These are phyloP conservation scores for Bucco capensis DNA, from an alignment of 2,113 vertebrate species.

Conservation along the genomic window DNA sequence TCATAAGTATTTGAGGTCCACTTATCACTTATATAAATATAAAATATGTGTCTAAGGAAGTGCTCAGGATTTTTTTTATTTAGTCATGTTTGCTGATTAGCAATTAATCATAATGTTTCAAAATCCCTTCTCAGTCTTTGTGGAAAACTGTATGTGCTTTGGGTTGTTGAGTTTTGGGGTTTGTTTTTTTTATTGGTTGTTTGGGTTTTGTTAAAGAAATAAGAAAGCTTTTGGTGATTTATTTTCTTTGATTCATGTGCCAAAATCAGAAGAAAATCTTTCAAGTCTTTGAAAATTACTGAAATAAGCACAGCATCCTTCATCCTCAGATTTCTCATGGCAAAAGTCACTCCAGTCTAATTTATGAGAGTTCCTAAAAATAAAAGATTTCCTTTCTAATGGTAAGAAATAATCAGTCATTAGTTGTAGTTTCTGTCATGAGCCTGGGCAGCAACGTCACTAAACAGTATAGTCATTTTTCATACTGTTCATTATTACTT, in stretches of 20 bases:
- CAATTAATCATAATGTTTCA: not conserved
- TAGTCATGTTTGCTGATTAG: not conserved
- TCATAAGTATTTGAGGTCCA: not conserved
- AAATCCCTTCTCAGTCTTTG: not conserved
- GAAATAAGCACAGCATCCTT: not conserved
- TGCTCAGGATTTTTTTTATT: not conserved
- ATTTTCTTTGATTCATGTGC: not conserved
- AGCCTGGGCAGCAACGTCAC: not conserved
- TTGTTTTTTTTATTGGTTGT: no score
- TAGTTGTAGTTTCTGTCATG: not conserved
- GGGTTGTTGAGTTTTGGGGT: rapidly evolving
- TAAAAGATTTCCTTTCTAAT: constrained; percentile 19
- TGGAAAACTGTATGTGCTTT: not conserved
- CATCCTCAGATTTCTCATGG: not conserved
- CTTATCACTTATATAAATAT: not conserved
- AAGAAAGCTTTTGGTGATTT: not conserved
- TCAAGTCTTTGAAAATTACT: not conserved
- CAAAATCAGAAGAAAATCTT: not conserved
- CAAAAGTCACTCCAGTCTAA: not conserved
- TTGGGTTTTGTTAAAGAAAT: not conserved
- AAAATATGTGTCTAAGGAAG: not conserved
- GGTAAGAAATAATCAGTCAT: constrained; percentile 16
- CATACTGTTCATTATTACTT: not conserved
- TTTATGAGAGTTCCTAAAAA: constrained; percentile 1
- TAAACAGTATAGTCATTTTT: constrained; percentile 14